Evolutionary conservation across 2,113 vertebrate species (phyloP).

Genomic region (Eulemur macaco): DNA sequence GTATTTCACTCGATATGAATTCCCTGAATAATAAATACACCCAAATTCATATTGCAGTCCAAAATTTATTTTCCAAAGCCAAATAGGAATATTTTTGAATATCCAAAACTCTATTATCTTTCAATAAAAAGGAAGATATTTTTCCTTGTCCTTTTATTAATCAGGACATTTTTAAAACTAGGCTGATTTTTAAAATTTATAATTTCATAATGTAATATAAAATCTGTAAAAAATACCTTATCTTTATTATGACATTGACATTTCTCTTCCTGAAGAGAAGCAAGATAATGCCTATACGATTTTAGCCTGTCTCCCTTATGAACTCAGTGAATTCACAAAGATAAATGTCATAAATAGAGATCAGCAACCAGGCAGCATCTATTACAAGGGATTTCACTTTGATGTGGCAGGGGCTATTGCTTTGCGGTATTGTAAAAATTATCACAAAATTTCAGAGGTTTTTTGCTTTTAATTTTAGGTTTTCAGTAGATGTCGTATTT

Average conservation of each 20-base stretch:
- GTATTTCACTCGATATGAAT: slow-evolving; percentile 9
- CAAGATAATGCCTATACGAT: slow-evolving; percentile 48
- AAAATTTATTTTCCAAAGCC: slow-evolving; percentile 46
- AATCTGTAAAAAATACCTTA: slow-evolving; percentile 44
- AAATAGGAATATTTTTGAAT: slow-evolving; percentile 30
- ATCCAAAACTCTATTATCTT: background rate
- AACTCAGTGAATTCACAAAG: slow-evolving; percentile 72
- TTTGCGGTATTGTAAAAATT: slow-evolving; percentile 58
- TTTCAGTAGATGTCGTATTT: background rate
- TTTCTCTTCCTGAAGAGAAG: slow-evolving; percentile 66
- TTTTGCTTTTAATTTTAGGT: slow-evolving; percentile 29
- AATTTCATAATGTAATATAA: slow-evolving; percentile 49
- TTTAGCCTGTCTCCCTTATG: slow-evolving; percentile 56
- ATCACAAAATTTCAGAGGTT: slow-evolving; percentile 18
- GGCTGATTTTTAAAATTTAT: background rate
- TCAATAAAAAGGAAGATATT: slow-evolving; percentile 39
- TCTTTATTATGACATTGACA: slow-evolving; percentile 59
- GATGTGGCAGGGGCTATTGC: slow-evolving; percentile 26
- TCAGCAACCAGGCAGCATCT: slow-evolving; percentile 14
- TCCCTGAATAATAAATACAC: background rate
- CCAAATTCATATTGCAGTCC: background rate
- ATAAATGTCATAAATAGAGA: slow-evolving; percentile 71
- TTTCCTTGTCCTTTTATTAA: slow-evolving; percentile 24
- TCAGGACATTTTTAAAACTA: background rate
- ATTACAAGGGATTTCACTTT: slow-evolving; percentile 54